Base-by-base conservation (phyloP, 2,888 invertebrate genomes). In the Perithous albicinctus region DNA sequence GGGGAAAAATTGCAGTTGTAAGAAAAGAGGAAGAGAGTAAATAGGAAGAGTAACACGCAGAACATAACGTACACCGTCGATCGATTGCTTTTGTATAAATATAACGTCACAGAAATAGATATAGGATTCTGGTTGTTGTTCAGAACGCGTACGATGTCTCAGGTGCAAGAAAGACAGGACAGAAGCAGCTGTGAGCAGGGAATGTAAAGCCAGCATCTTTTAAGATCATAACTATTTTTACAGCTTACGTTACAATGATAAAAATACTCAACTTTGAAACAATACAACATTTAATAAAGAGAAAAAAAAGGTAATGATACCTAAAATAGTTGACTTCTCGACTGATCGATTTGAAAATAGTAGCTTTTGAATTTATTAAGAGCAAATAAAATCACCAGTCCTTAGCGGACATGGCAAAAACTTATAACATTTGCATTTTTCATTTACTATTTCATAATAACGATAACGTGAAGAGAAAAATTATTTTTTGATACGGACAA, bases 41-140 rank as follows among this genome's bases (percentile, higher is more conserved):
- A 35, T 18, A 15, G 26, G 35, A 64, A 23, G 38, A 54, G 51
- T 51, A 74, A 54, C 32, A 15, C 48, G 35, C 15, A 63, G 20
- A 54, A 29, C 51, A 38, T n/a, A 26, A 15, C 56, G 32, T 35
- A 26, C 26, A 26, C 56, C 56, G 32, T 70, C 72, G 72, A 72
- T 59, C 72, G 72, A 72, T 59, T 43, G 10, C 15, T 59, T 32
- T 72, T 29, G 59, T 46, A 59, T 59, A 29, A 26, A 20, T 48
- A 56, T 43, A 32, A 32, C 41, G 29, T 59, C 56, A 15, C 43
- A 32, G 23, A 59, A 72, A 72, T 70, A 70, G 70, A 72, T 46
- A 15, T 63, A 64, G 35, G 46, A 15, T 5, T 0, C 38, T 38
- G 1, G 32, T 59, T 59, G 32, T 15, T 18, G 29, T 15, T 32